Conservation (phyloP, 2,113 vertebrate species). For the Arizona elegans region DNA sequence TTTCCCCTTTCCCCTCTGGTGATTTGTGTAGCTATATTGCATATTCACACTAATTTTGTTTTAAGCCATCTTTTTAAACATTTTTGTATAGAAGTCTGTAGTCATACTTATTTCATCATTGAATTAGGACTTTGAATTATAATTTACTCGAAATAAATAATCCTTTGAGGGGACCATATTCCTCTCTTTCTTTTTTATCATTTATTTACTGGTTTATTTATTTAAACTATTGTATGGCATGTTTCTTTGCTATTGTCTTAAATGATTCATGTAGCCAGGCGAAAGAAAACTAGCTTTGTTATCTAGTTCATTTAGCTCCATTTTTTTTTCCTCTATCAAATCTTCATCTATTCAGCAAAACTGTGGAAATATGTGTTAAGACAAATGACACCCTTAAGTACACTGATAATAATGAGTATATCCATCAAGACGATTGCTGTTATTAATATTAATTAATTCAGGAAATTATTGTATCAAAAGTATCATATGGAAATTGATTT, state of each 20-base stretch:
- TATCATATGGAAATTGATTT: conserved; percentile 58
- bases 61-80: conserved; percentile 28
- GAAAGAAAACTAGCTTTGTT: conserved; percentile 19
- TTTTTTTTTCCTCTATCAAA: conserved; percentile 17
- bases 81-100: neutral
- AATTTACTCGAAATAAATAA: conserved; percentile 32
- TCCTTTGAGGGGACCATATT: conserved; percentile 1
- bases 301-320: conserved; percentile 13
- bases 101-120: conserved; percentile 36
- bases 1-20: neutral
- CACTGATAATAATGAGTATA: conserved; percentile 46
- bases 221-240: neutral
- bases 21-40: conserved; percentile 19
- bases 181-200: conserved; percentile 19
- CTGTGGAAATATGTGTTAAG: conserved; percentile 22
- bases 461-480: conserved; percentile 41
- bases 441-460: conserved; percentile 50
- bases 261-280: conserved; percentile 25
- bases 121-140: conserved; percentile 13
- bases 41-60: conserved; percentile 8
- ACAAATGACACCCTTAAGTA: conserved; percentile 34
- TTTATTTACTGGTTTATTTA: neutral
- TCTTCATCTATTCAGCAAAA: neutral
- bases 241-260: conserved; percentile 43
- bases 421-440: conserved; percentile 36